These are phyloP conservation scores for Drosophila auraria DNA, from an alignment of 1,140 invertebrate species.

Conservation along the genomic window DNA sequence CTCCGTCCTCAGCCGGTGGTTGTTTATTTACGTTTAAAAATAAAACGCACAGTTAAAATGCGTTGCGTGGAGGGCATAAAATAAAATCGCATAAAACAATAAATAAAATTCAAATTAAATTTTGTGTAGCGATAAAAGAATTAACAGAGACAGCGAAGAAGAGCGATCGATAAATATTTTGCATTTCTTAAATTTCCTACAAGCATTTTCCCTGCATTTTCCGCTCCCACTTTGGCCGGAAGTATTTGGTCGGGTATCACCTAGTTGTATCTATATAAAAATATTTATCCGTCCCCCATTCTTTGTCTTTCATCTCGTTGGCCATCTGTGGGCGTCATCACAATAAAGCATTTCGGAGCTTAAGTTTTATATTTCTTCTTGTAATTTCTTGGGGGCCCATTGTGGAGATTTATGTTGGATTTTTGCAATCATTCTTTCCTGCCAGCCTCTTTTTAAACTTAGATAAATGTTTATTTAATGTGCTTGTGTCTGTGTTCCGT, in stretches of 20 bases:
- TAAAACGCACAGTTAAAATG: constrained; percentile 58
- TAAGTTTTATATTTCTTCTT: constrained; percentile 60
- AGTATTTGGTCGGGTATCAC: constrained; percentile 71
- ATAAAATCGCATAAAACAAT: constrained; percentile 67
- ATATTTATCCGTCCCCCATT: constrained; percentile 29
- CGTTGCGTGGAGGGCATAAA: constrained; percentile 39
- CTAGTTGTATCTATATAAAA: constrained; percentile 38
- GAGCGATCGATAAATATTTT: constrained; percentile 49
- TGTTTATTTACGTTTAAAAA: constrained; percentile 81
- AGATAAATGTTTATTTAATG: constrained; percentile 78
- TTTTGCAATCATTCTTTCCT: constrained; percentile 77
- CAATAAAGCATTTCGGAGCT: constrained; percentile 77
- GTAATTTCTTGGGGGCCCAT: constrained; percentile 49
- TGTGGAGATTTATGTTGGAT: constrained; percentile 75
- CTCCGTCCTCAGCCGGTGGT: constrained; percentile 64
- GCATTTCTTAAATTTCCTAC: constrained; percentile 54
- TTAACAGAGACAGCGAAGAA: constrained; percentile 9
- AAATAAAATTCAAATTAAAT: constrained; percentile 79
- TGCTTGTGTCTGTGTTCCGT: constrained; percentile 37
- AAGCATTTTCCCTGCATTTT: constrained; percentile 8
- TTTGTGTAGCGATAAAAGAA: constrained; percentile 42
- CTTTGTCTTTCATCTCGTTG: constrained; percentile 53
- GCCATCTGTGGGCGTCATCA: constrained; percentile 68
- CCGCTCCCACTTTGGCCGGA: constrained; percentile 42
- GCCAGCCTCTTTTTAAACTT: constrained; percentile 34